phyloP scores from a whole-genome alignment of 2,888 invertebrate species.

The Nycteola revayana region DNA sequence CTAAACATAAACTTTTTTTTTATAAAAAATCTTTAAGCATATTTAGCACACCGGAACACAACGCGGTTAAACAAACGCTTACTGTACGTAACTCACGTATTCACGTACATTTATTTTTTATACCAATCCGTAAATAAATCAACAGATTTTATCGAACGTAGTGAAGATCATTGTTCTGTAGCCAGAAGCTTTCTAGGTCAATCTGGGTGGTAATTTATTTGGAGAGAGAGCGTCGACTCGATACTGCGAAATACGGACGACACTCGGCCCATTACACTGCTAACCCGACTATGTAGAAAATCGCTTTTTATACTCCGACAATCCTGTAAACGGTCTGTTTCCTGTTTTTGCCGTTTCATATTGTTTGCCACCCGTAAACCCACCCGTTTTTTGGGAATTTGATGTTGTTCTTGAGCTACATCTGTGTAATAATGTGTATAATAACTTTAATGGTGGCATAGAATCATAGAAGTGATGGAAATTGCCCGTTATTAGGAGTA shows the following conservation, averaged over 20 bases:
- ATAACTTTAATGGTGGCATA: no score
- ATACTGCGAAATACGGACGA: conserved; percentile 48
- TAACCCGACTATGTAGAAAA: conserved; percentile 43
- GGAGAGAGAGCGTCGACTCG: conserved; percentile 55
- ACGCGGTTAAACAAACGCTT: conserved; percentile 11
- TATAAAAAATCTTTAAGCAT: no score
- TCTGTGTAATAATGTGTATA: no score
- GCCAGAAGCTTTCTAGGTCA: conserved; percentile 63
- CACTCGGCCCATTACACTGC: conserved; percentile 40
- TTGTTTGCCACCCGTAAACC: no score
- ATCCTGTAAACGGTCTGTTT: conserved; percentile 39
- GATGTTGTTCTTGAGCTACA: no score
- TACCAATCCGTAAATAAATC: conserved; percentile 23
- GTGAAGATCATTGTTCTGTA: conserved; percentile 49
- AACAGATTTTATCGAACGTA: conserved; percentile 29
- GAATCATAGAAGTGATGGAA: no score
- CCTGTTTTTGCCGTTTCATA: conserved; percentile 39
- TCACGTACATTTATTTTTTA: conserved; percentile 16
- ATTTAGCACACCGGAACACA: background rate
- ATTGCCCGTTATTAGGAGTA: no score
- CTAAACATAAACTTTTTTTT: no score
- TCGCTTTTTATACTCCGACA: conserved; percentile 44
- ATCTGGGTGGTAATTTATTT: conserved; percentile 68
- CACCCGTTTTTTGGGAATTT: no score
- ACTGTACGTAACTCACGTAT: conserved; percentile 10